These are phyloP conservation scores for Drosophila pseudoobscura DNA, from an alignment of 1,140 invertebrate species.

Conservation along the genomic window DNA sequence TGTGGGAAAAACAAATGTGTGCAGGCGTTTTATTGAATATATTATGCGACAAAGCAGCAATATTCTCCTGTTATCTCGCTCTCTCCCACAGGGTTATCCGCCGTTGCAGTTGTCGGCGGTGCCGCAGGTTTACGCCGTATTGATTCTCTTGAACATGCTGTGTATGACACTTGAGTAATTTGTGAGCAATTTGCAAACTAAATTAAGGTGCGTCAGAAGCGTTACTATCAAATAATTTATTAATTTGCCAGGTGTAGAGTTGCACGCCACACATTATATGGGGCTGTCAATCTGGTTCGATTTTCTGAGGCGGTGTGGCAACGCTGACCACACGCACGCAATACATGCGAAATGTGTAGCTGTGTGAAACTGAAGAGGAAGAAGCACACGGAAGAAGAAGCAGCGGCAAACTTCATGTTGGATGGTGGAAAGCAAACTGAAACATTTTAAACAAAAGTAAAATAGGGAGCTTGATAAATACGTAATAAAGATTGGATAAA, in stretches of 20 bases:
- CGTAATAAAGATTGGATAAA: conserved; percentile 4
- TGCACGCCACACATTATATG: not conserved
- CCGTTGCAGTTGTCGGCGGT: conserved; percentile 50
- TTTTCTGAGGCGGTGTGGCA: conserved; percentile 51
- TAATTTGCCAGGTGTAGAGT: conserved; percentile 25
- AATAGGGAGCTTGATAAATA: conserved; percentile 9
- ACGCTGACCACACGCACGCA: conserved; percentile 58
- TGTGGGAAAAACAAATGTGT: conserved; percentile 3
- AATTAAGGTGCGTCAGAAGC: not conserved
- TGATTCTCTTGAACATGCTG: conserved; percentile 30
- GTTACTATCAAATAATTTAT: conserved; percentile 9
- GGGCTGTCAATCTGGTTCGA: conserved; percentile 26
- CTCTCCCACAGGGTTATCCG: conserved; percentile 14
- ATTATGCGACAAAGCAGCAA: conserved; percentile 19
- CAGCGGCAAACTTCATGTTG: conserved; percentile 74
- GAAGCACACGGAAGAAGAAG: conserved; percentile 57
- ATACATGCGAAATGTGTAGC: conserved; percentile 67
- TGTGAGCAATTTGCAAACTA: conserved; percentile 27
- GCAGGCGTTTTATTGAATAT: conserved; percentile 44
- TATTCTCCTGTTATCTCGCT: conserved; percentile 49
- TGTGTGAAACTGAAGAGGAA: conserved; percentile 53
- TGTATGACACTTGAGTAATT: conserved; percentile 8
- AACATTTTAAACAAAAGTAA: conserved; percentile 45
- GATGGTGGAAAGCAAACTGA: conserved; percentile 46
- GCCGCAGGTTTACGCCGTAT: conserved; percentile 60